These are phyloP conservation scores for Liasis olivaceus DNA, from an alignment of 2,797 vertebrate genomes.

Conservation along the genomic window DNA sequence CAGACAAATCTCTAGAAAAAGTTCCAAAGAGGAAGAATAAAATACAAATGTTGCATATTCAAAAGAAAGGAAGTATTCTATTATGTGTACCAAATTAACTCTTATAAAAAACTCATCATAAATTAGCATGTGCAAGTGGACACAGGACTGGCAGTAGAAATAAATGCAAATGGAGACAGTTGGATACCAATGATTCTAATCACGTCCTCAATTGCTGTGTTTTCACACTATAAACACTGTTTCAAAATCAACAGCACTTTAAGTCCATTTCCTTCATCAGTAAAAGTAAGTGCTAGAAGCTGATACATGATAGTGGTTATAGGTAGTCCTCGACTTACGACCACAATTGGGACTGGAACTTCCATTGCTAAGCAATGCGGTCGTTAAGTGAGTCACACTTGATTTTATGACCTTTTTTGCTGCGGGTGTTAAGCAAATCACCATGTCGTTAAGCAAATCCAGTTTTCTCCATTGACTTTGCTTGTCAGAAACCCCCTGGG, in stretches of 20 bases:
- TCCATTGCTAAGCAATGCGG: background rate
- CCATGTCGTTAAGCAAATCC: background rate
- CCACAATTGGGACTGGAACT: background rate
- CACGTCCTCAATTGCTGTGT: background rate
- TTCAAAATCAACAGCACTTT: background rate
- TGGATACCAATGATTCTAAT: background rate
- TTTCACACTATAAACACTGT: background rate
- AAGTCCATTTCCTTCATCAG: background rate
- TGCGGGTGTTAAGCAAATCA: background rate
- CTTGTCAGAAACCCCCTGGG: background rate
- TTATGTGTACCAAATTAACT: background rate
- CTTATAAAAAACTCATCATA: background rate
- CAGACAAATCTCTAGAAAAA: background rate
- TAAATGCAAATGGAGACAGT: background rate
- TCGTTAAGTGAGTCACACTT: background rate
- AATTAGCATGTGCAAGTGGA: background rate
- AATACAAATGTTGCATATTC: background rate
- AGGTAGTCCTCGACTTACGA: background rate
- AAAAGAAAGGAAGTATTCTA: background rate
- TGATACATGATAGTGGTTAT: background rate
- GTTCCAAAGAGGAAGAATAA: too few relatives aligned
- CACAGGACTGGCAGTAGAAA: accelerated
- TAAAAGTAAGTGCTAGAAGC: background rate
- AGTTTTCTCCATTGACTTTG: background rate
- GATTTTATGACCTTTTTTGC: background rate